phyloP scores from a whole-genome alignment of 2,797 vertebrate species.

The Bovichtus variegatus region DNA sequence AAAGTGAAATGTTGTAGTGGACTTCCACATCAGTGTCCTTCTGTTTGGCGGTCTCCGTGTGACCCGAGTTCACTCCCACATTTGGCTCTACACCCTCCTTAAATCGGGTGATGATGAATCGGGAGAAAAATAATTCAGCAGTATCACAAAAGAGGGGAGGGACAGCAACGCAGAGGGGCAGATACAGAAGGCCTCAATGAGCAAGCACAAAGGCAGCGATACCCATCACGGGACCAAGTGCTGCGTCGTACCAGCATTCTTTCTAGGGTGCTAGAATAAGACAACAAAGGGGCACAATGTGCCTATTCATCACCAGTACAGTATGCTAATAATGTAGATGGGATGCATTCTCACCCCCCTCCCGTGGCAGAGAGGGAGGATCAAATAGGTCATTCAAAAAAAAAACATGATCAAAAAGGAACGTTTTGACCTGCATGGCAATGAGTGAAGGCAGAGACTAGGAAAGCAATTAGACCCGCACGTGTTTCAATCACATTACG shows the following conservation, averaged over 20 bases:
- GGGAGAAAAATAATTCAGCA: conserved; percentile 60
- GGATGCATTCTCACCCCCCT: conserved; percentile 53
- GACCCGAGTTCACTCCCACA: conserved; percentile 29
- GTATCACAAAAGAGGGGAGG: conserved; percentile 50
- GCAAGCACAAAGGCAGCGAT: conserved; percentile 77
- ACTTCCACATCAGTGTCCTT: conserved; percentile 20
- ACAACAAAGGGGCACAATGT: conserved; percentile 79
- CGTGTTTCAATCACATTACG: not conserved
- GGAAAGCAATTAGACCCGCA: not conserved
- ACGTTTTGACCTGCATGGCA: conserved; percentile 5
- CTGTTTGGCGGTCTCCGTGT: conserved; percentile 15
- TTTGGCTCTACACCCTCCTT: conserved; percentile 30
- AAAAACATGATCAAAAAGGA: conserved; percentile 9
- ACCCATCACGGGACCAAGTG: conserved; percentile 68
- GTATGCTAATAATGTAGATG: conserved; percentile 77
- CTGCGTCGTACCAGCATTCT: conserved; percentile 80
- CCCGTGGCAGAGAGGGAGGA: conserved; percentile 30
- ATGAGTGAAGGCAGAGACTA: not conserved
- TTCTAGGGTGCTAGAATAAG: conserved; percentile 71
- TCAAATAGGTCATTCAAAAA: conserved; percentile 43
- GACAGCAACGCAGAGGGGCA: conserved; percentile 31
- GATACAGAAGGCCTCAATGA: conserved; percentile 73
- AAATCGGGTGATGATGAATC: conserved; percentile 49
- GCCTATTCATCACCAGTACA: conserved; percentile 79
- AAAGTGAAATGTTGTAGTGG: not conserved